Conservation (phyloP, 2,797 vertebrate genomes). For the Jordanella pulchra region DNA sequence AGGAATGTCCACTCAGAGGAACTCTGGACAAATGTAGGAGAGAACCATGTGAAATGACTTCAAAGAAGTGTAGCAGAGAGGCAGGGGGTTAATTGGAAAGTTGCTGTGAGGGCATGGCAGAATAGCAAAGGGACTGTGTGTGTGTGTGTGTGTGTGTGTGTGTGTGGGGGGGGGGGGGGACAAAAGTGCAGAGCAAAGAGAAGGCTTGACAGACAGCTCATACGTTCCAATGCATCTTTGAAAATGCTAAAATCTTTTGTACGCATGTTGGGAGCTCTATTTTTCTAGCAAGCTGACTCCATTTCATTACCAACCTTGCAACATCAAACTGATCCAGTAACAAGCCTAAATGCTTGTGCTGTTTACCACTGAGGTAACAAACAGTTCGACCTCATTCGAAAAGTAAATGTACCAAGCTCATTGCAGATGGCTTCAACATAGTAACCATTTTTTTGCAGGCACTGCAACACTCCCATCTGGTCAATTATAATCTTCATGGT, state of each 20-base stretch:
- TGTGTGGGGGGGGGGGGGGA: no score
- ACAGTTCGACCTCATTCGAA: constrained; percentile 47
- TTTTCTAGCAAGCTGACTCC: constrained; percentile 15
- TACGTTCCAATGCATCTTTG: constrained; percentile 45
- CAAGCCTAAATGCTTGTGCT: constrained; percentile 23
- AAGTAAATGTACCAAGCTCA: constrained; percentile 40
- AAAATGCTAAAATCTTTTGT: constrained; percentile 29
- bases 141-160: no score
- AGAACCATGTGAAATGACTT: constrained; percentile 43
- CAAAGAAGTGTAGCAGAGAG: constrained; percentile 30
- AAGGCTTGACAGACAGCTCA: constrained; percentile 45
- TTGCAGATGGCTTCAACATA: constrained; percentile 35
- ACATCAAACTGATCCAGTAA: constrained; percentile 26
- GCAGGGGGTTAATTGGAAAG: constrained; percentile 63
- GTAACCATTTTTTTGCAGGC: constrained; percentile 15
- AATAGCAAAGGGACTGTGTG: constrained; percentile 25
- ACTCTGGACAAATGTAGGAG: constrained; percentile 17
- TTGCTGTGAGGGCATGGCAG: constrained; percentile 47
- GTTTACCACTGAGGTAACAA: constrained; percentile 35
- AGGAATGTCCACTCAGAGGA: constrained; percentile 26
- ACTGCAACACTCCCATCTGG: constrained; percentile 25
- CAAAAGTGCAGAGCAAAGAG: constrained; percentile 30
- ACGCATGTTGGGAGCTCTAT: constrained; percentile 22
- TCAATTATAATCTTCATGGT: constrained; percentile 37
- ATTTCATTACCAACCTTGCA: constrained; percentile 20